Percentiles rank a stretch among this genome's conserved stretches.
Conservation (phyloP, 1,140 invertebrate species). For the Scaptomyza montana region DNA sequence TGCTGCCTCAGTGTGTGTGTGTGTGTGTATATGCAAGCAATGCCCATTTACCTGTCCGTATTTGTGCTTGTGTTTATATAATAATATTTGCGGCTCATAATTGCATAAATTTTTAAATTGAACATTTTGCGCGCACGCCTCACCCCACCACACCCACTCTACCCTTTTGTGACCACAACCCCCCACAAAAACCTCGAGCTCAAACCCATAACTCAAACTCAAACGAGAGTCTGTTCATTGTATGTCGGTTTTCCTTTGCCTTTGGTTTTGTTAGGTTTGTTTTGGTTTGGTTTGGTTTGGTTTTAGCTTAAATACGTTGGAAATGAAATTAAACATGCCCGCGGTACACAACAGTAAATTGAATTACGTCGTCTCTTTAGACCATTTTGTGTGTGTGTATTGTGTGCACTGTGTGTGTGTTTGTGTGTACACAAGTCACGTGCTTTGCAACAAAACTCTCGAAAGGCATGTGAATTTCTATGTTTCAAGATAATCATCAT, state of each 20-base stretch:
- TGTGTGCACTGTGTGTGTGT: slow-evolving; percentile 20
- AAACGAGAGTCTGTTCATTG: slow-evolving; percentile 20
- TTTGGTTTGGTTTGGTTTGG: slow-evolving; percentile 45
- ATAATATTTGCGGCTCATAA: slow-evolving; percentile 82
- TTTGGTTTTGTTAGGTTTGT: slow-evolving; percentile 9
- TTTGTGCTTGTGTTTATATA: slow-evolving; percentile 76
- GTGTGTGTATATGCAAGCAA: neutral
- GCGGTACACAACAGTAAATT: slow-evolving; percentile 69
- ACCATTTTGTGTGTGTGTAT: slow-evolving; percentile 9
- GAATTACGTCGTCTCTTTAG: slow-evolving; percentile 56
- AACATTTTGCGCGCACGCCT: slow-evolving; percentile 54
- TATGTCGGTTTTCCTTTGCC: slow-evolving; percentile 16
- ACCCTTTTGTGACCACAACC: slow-evolving; percentile 19
- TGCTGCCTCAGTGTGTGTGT: slow-evolving; percentile 1
- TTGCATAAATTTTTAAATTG: slow-evolving; percentile 82
- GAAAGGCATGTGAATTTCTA: slow-evolving; percentile 28
- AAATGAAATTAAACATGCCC: slow-evolving; percentile 81
- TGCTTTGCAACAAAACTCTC: slow-evolving; percentile 43
- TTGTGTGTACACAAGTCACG: slow-evolving; percentile 52
- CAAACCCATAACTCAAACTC: slow-evolving; percentile 13
- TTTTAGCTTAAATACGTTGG: slow-evolving; percentile 76
- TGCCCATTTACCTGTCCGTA: slow-evolving; percentile 40
- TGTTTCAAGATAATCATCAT: slow-evolving; percentile 33
- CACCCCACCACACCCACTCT: slow-evolving; percentile 9
- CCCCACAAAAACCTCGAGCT: slow-evolving; percentile 5